Base-by-base conservation (phyloP, 1,140 invertebrate genomes). In the Bombyx mori region DNA sequence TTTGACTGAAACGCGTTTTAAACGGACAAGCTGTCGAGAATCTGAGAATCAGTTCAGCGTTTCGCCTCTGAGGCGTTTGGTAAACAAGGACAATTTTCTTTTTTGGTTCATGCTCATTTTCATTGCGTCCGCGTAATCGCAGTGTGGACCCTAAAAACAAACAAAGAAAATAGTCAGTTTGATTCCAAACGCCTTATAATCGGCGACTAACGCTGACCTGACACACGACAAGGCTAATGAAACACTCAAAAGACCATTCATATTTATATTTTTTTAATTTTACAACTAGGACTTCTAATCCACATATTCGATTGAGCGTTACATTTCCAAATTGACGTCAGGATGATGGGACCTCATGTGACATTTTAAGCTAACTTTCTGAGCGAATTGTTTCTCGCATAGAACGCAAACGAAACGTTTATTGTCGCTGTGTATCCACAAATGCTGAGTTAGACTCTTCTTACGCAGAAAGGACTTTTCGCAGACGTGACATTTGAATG, bases 341-440 rank as follows among this genome's bases (percentile, higher is more conserved):
- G 78, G 74, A 54, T 86, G 80, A 44, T 77, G 70, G 1, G 73
- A 66, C 55, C 75, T 80, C 69, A 82, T 73, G 49, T 86, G 83
- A 10, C 68, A 58, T 57, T 78, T 84, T 42, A 80, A 68, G 48
- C 79, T 83, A 9, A 79, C 65, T 79, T 85, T 88, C 46, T 87
- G 85, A 7, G 79, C 77, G 68, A 91, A 91, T 51, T 89, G 86
- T 61, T 90, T 90, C 45, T 88, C 71, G 68, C 90, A 91, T 7
- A 87, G 66, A 8, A 79, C 57, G 68, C 90, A 91, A 43, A 62
- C 49, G 43, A 84, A 79, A 48, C 69, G 54, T 50, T 79, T 84
- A 56, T 48, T 86, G 69, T 58, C 85, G 65, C 52, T 86, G 62
- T 88, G 86, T 42, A 79, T 82, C 78, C 76, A 86, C 63, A 88